Conservation (phyloP, 2,113 vertebrate genomes). For the Psilopsiagon aurifrons region DNA sequence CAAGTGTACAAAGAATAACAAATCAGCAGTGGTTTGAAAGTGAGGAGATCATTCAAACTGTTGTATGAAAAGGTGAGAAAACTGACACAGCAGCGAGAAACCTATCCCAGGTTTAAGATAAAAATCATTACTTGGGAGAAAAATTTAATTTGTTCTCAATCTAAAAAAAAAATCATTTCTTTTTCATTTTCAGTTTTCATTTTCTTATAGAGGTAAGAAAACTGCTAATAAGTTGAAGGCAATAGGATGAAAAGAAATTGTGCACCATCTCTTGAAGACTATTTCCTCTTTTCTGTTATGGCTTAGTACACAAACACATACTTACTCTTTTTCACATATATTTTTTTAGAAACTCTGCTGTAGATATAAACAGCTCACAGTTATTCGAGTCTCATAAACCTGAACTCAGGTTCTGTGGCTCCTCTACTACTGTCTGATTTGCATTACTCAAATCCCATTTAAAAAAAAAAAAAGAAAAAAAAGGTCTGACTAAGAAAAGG, state of each 20-base stretch:
- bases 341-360: not conserved
- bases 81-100: constrained; percentile 39
- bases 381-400: not conserved
- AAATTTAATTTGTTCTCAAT: constrained; percentile 64
- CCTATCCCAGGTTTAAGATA: constrained; percentile 62
- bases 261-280: not conserved
- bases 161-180: constrained; percentile 8
- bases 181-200: constrained; percentile 53
- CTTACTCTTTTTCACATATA: not conserved
- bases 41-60: constrained; percentile 53
- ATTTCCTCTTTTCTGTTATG: not conserved
- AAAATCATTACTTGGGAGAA: constrained; percentile 53
- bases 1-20: constrained; percentile 36
- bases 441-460: not conserved
- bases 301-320: not conserved
- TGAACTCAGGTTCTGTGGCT: not conserved
- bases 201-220: constrained; percentile 41
- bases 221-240: not conserved
- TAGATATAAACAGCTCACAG: not conserved
- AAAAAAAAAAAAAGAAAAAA: not conserved
- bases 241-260: not conserved
- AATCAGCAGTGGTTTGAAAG: constrained; percentile 51
- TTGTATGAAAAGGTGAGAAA: constrained; percentile 44
- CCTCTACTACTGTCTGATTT: not conserved
- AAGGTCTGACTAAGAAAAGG: not conserved